Evolutionary conservation across 2,797 vertebrate species (phyloP).

Genomic region (Garrulus glandarius): DNA sequence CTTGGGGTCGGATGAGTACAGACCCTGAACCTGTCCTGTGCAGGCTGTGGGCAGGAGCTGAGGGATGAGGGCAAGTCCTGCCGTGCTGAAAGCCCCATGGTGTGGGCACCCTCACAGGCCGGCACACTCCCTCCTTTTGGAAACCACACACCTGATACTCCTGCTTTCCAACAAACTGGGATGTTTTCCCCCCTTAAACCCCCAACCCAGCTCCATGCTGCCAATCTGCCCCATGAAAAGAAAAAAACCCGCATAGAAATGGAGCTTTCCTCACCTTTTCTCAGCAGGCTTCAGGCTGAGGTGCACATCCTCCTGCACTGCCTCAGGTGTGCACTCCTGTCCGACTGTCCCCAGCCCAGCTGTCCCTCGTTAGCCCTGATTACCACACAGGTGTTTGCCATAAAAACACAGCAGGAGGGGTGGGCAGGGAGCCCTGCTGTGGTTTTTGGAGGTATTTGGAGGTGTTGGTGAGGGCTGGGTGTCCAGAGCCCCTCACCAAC

Average conservation of each 20-base stretch:
- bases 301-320: rapidly evolving
- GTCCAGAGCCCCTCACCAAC: not conserved
- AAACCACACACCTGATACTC: rapidly evolving
- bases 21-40: not conserved
- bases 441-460: rapidly evolving
- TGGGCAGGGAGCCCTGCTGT: rapidly evolving
- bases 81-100: rapidly evolving
- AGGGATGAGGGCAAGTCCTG: not conserved
- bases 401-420: not conserved
- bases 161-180: rapidly evolving
- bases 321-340: rapidly evolving
- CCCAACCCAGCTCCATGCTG: not conserved
- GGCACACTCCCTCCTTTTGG: too few species aligned
- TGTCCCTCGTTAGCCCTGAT: rapidly evolving
- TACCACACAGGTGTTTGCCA: not conserved
- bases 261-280: not conserved
- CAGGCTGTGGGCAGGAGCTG: not conserved
- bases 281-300: not conserved
- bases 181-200: rapidly evolving
- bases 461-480: not conserved
- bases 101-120: rapidly evolving
- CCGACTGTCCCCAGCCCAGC: rapidly evolving
- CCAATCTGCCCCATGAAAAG: rapidly evolving
- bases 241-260: not conserved
- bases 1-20: not conserved